These are phyloP conservation scores for Scaptomyza flava DNA, from an alignment of 2,888 invertebrate species.

Conservation along the genomic window DNA sequence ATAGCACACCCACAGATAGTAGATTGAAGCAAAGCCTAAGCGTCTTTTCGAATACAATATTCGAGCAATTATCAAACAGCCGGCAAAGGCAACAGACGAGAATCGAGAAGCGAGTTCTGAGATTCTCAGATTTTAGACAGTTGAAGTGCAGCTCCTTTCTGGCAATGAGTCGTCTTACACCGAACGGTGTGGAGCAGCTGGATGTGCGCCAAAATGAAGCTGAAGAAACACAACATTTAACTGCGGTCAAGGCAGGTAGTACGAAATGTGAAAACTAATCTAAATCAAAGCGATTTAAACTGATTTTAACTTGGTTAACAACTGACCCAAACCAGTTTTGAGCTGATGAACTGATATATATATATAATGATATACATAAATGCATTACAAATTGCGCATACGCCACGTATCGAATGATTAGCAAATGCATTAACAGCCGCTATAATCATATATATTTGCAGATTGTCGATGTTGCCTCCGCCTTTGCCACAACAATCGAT, in stretches of 20 bases:
- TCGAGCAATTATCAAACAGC: slow-evolving; percentile 67
- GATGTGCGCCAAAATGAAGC: slow-evolving; percentile 8
- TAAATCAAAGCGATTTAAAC: not conserved
- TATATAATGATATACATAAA: not conserved
- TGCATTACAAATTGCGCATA: slow-evolving; percentile 34
- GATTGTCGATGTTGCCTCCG: slow-evolving; percentile 74
- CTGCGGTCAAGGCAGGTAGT: slow-evolving; percentile 68
- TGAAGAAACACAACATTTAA: slow-evolving; percentile 17
- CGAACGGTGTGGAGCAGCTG: not conserved
- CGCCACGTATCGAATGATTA: slow-evolving; percentile 8
- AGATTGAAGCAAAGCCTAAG: slow-evolving; percentile 57
- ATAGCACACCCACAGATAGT: slow-evolving; percentile 29
- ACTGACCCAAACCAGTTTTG: slow-evolving; percentile 38
- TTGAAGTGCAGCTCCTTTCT: slow-evolving; percentile 4
- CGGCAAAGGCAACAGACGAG: slow-evolving; percentile 53
- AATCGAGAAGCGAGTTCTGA: slow-evolving; percentile 30
- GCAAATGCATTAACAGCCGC: not conserved
- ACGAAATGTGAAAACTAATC: not conserved
- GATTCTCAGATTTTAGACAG: slow-evolving; percentile 17
- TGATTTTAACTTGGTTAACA: slow-evolving; percentile 1
- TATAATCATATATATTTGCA: slow-evolving; percentile 32
- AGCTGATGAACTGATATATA: too few relatives aligned
- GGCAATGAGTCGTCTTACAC: slow-evolving; percentile 24
- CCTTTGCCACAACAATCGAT: slow-evolving; percentile 46
- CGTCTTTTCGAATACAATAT: slow-evolving; percentile 60